Percentiles rank a stretch among this genome's conserved stretches.
phyloP scores from a whole-genome alignment of 2,113 vertebrate species.

The Aspidoscelis tigris region DNA sequence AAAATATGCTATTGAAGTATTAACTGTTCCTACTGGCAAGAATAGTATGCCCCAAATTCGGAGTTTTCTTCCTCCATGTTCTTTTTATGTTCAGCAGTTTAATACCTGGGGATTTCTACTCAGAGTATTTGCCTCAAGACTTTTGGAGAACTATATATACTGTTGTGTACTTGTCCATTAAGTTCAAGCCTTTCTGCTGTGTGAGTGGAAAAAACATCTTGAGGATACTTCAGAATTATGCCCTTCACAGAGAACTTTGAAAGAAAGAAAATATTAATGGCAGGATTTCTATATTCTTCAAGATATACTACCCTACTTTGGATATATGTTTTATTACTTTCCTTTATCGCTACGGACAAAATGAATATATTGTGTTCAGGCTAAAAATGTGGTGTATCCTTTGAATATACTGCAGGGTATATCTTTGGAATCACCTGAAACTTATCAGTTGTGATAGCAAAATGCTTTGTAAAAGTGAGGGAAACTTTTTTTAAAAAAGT shows the following conservation, averaged over 20 bases:
- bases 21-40: too few species aligned
- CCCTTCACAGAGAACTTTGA: not conserved
- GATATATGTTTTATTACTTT: not conserved
- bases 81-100: not conserved
- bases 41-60: too few species aligned
- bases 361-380: not conserved
- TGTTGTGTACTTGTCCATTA: not conserved
- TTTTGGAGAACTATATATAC: not conserved
- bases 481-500: conserved; percentile 35
- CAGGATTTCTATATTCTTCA: not conserved
- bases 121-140: not conserved
- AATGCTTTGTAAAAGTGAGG: not conserved
- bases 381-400: not conserved
- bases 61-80: not conserved
- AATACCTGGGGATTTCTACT: not conserved
- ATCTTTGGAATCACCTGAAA: not conserved
- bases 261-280: not conserved
- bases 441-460: not conserved
- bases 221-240: not conserved
- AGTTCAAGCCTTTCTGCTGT: not conserved
- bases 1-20: too few species aligned
- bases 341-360: not conserved
- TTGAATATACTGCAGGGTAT: not conserved
- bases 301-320: not conserved
- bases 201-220: not conserved